Evolutionary conservation across 2,888 invertebrate genomes (phyloP).

Genomic region (Drosophila mettleri): DNA sequence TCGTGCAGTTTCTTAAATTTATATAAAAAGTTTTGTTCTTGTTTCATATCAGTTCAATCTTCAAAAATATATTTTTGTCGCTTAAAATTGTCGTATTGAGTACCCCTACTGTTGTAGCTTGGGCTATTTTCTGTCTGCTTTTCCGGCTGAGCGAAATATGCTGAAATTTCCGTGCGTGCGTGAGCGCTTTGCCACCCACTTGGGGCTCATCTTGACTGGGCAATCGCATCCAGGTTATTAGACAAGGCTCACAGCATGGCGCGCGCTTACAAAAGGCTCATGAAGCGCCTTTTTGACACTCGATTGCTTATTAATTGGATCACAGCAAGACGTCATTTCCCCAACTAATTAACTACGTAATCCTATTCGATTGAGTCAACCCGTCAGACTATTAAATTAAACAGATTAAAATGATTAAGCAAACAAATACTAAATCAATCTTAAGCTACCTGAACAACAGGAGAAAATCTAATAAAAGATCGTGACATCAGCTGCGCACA

Average conservation of each 20-base stretch:
- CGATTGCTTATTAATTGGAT: constrained; percentile 5
- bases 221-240: constrained; percentile 46
- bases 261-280: neutral
- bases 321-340: neutral
- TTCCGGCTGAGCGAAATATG: constrained; percentile 24
- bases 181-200: constrained; percentile 3
- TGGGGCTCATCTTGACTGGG: constrained; percentile 25
- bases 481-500: neutral
- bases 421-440: neutral
- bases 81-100: neutral
- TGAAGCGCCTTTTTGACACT: constrained; percentile 23
- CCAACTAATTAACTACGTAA: neutral
- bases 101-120: constrained; percentile 1
- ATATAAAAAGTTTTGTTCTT: no score
- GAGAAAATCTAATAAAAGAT: neutral
- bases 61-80: no score
- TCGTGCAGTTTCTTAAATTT: no score
- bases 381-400: no score
- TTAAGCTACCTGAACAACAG: neutral
- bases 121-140: constrained; percentile 16
- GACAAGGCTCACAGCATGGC: neutral
- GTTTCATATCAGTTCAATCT: no score
- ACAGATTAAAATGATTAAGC: no score
- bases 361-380: neutral
- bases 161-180: constrained; percentile 20